phyloP scores from a whole-genome alignment of 2,113 vertebrate species.

The Oophaga pumilio region DNA sequence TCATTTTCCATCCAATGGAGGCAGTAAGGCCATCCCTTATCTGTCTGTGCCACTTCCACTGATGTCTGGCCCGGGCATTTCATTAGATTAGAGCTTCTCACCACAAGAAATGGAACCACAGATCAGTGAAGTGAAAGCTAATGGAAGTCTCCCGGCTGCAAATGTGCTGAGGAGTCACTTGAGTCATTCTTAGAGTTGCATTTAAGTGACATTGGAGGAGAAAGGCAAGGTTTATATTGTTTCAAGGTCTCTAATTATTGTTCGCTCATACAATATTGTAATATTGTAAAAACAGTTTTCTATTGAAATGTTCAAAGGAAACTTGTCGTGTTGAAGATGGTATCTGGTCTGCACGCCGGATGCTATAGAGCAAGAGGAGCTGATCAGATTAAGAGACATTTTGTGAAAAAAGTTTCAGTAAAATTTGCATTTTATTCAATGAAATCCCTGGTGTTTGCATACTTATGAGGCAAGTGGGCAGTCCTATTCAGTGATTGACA shows the following conservation, averaged over 20 bases:
- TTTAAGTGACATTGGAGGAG: background rate
- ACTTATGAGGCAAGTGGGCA: too few relatives aligned
- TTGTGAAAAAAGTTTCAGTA: too few relatives aligned
- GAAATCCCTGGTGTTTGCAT: too few relatives aligned
- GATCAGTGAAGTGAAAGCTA: constrained; percentile 37
- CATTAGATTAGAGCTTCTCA: constrained; percentile 51
- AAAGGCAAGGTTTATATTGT: background rate
- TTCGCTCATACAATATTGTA: background rate
- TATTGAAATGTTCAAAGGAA: background rate
- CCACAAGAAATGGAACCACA: constrained; percentile 54
- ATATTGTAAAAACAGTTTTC: background rate
- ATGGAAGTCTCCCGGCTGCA: constrained; percentile 58
- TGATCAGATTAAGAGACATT: too few relatives aligned
- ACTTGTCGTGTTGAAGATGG: too few relatives aligned
- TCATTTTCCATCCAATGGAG: constrained; percentile 22
- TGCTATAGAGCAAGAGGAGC: too few relatives aligned
- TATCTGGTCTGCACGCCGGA: too few relatives aligned
- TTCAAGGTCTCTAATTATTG: background rate
- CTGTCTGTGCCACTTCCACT: constrained; percentile 9
- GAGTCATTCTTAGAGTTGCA: constrained; percentile 19
- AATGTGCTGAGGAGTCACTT: constrained; percentile 38
- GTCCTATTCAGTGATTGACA: too few relatives aligned
- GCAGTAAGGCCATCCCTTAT: constrained; percentile 64
- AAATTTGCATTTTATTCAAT: too few relatives aligned
- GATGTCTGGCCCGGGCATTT: background rate